These are phyloP conservation scores for Yasuhikotakia modesta DNA, from an alignment of 2,797 vertebrate genomes.

Conservation along the genomic window DNA sequence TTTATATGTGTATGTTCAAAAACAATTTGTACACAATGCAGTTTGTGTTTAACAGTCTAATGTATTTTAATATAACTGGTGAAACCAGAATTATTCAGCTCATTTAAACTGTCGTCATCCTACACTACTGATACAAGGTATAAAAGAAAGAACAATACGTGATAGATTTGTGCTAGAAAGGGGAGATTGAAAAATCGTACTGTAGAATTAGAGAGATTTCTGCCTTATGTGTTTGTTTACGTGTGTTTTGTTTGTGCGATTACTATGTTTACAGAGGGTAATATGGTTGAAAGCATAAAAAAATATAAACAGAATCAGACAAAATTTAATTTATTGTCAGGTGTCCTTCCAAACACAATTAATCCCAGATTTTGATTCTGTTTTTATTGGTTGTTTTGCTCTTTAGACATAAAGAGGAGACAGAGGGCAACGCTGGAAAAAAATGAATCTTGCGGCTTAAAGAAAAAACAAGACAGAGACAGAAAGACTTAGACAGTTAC, in stretches of 20 bases:
- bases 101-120: not conserved
- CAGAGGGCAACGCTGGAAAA: conserved; percentile 50
- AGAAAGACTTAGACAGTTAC: conserved; percentile 10
- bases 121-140: not conserved
- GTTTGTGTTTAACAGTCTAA: conserved; percentile 19
- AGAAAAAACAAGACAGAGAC: not conserved
- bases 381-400: conserved; percentile 49
- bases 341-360: conserved; percentile 53
- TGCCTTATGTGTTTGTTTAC: not conserved
- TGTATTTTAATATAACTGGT: not conserved
- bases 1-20: conserved; percentile 10
- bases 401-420: conserved; percentile 32
- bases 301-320: too few relatives aligned
- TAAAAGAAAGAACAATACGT: not conserved
- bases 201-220: too few relatives aligned
- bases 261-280: not conserved
- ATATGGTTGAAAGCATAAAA: conserved; percentile 24
- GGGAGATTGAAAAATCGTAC: not conserved
- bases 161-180: not conserved
- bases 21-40: not conserved
- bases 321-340: too few relatives aligned
- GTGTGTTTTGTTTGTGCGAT: not conserved
- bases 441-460: conserved; percentile 41
- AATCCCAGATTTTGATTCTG: conserved; percentile 45
- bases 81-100: conserved; percentile 12